Conservation (phyloP, 2,888 invertebrate species). For the Cyrtodaria siliqua region DNA sequence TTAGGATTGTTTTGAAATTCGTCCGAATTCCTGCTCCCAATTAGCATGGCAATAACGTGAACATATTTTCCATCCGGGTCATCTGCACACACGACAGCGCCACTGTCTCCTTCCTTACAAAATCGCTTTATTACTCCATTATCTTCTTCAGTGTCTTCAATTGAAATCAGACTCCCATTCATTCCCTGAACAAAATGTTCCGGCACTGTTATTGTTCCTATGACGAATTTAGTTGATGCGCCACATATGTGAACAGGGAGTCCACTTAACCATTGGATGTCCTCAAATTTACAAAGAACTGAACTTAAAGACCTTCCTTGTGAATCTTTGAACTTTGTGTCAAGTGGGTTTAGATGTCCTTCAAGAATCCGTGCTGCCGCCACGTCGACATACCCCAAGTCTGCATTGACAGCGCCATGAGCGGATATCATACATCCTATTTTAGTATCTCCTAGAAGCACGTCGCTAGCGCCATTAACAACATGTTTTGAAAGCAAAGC, state of each 20-base stretch:
- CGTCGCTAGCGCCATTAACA: too few relatives aligned
- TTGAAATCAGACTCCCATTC: background rate
- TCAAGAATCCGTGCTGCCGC: slow-evolving; percentile 6
- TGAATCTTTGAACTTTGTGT: slow-evolving; percentile 4
- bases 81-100: slow-evolving; percentile 32
- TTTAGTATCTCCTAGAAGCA: too few relatives aligned
- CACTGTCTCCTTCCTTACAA: slow-evolving; percentile 22
- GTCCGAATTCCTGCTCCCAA: slow-evolving; percentile 7
- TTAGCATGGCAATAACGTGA: slow-evolving; percentile 27
- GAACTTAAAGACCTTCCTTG: background rate
- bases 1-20: background rate
- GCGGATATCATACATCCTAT: too few relatives aligned
- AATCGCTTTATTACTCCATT: background rate
- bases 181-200: background rate
- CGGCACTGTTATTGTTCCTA: slow-evolving; percentile 20
- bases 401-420: too few relatives aligned
- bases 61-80: slow-evolving; percentile 23
- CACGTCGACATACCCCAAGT: background rate
- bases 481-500: too few relatives aligned
- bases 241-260: slow-evolving; percentile 34
- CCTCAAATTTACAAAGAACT: background rate
- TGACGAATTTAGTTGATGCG: slow-evolving; percentile 19
- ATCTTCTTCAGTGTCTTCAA: slow-evolving; percentile 1
- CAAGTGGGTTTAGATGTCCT: background rate
- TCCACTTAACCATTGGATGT: background rate